These are phyloP conservation scores for Physocephala rufipes DNA, from an alignment of 2,888 invertebrate genomes.

Conservation along the genomic window DNA sequence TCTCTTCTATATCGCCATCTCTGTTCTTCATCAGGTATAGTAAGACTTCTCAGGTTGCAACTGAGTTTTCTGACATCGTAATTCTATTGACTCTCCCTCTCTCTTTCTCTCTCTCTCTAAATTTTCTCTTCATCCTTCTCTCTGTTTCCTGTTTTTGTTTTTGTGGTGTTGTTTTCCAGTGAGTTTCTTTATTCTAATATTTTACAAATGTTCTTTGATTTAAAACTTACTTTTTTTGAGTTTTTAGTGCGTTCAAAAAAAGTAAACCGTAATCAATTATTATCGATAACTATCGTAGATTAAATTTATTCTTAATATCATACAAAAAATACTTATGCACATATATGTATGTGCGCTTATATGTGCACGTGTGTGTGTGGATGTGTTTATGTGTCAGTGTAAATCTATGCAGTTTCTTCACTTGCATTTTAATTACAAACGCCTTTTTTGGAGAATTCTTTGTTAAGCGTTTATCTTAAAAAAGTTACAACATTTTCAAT, in stretches of 20 bases:
- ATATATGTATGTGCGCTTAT: conserved; percentile 14
- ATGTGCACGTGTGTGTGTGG: background rate
- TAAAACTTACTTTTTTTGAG: background rate
- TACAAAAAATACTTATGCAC: conserved; percentile 26
- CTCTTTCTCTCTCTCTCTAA: conserved; percentile 6
- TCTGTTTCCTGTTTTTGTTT: background rate
- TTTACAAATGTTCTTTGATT: conserved; percentile 29
- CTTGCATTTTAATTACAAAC: background rate
- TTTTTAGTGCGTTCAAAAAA: conserved; percentile 24
- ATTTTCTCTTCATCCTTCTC: background rate
- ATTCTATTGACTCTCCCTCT: conserved; percentile 8
- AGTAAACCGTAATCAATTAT: conserved; percentile 25
- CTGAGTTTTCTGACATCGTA: conserved; percentile 25
- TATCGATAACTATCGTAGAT: conserved; percentile 18
- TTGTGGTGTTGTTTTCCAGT: conserved; percentile 35
- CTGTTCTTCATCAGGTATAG: no score
- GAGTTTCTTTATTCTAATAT: conserved; percentile 25
- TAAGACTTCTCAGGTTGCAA: background rate
- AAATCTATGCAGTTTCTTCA: background rate
- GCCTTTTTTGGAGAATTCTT: background rate
- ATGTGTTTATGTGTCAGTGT: background rate
- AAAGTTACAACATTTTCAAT: conserved; percentile 20
- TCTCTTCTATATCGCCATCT: background rate
- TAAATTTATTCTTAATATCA: conserved; percentile 21
- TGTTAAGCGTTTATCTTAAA: background rate